These are phyloP conservation scores for Pseudoips prasinana DNA, from an alignment of 2,888 invertebrate species.

Conservation along the genomic window DNA sequence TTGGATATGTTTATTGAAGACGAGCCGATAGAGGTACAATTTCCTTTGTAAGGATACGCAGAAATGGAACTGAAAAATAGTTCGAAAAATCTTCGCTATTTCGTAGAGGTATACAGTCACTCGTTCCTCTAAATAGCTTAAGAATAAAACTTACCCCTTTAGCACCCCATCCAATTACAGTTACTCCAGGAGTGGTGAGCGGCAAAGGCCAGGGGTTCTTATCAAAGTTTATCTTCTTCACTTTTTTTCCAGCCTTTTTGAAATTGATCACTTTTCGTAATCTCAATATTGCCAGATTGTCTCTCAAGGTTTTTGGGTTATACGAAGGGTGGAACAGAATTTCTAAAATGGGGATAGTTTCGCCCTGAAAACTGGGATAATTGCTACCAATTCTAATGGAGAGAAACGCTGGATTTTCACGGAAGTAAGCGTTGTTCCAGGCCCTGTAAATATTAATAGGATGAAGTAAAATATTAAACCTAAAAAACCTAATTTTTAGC, in stretches of 20 bases:
- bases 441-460: slow-evolving; percentile 54
- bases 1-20: too few relatives aligned
- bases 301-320: slow-evolving; percentile 48
- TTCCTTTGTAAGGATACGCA: too few relatives aligned
- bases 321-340: slow-evolving; percentile 64
- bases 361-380: slow-evolving; percentile 53
- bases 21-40: too few relatives aligned
- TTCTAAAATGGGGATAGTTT: slow-evolving; percentile 51
- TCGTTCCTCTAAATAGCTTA: too few relatives aligned
- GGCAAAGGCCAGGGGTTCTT: slow-evolving; percentile 35
- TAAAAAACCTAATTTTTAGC: too few relatives aligned
- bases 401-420: slow-evolving; percentile 65
- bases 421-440: slow-evolving; percentile 65
- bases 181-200: slow-evolving; percentile 44
- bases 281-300: slow-evolving; percentile 60
- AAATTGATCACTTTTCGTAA: slow-evolving; percentile 43
- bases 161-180: slow-evolving; percentile 66
- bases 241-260: slow-evolving; percentile 19
- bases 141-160: slow-evolving; percentile 54
- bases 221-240: slow-evolving; percentile 60
- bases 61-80: too few relatives aligned
- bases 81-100: too few relatives aligned
- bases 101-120: too few relatives aligned
- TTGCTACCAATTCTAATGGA: slow-evolving; percentile 60
- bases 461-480: too few relatives aligned